Evolutionary conservation across 2,797 vertebrate species (phyloP).

Genomic region (Ataeniobius toweri): DNA sequence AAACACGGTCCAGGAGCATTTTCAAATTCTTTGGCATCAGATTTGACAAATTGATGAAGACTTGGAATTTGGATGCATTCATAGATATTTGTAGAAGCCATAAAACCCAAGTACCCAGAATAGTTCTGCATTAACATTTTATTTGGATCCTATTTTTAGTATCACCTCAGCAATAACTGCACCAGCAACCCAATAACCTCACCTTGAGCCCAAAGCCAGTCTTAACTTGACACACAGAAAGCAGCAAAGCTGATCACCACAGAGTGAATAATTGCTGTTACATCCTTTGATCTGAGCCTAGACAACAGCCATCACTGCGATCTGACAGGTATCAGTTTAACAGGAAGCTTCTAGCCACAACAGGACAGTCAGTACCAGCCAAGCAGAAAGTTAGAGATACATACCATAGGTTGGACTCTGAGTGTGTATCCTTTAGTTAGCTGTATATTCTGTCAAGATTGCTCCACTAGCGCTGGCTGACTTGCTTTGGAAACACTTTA

Average conservation of each 20-base stretch:
- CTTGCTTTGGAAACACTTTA: slow-evolving; percentile 30
- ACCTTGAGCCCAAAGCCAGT: slow-evolving; percentile 25
- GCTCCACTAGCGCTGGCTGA: slow-evolving; percentile 38
- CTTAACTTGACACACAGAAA: slow-evolving; percentile 5
- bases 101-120: neutral
- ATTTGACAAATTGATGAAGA: neutral
- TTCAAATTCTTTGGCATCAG: neutral
- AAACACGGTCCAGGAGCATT: neutral
- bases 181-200: neutral
- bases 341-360: slow-evolving; percentile 52
- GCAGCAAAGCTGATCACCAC: neutral
- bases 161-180: slow-evolving; percentile 22
- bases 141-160: slow-evolving; percentile 14
- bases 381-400: slow-evolving; percentile 57
- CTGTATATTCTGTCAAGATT: slow-evolving; percentile 28
- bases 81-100: slow-evolving; percentile 2
- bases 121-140: slow-evolving; percentile 22
- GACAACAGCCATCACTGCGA: neutral
- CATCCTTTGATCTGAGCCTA: neutral
- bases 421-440: slow-evolving; percentile 49
- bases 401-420: slow-evolving; percentile 76
- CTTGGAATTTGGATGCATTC: neutral
- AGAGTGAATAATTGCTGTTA: neutral
- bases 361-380: slow-evolving; percentile 35
- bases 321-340: slow-evolving; percentile 32